These are phyloP conservation scores for Drosophila leontia DNA, from an alignment of 1,140 invertebrate species.

Conservation along the genomic window DNA sequence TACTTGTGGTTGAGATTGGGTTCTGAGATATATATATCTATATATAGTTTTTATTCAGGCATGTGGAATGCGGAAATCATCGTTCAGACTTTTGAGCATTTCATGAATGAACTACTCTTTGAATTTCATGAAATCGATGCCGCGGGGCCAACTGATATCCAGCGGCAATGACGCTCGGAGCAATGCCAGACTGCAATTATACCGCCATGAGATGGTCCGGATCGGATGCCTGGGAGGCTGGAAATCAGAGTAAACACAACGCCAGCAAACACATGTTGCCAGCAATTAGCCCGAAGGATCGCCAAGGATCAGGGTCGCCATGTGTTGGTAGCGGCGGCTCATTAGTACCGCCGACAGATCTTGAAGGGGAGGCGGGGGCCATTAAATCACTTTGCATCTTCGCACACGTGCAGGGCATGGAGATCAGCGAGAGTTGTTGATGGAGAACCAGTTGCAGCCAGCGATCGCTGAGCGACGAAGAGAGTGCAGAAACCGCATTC, in stretches of 20 bases:
- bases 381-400: conserved; percentile 52
- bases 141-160: conserved; percentile 49
- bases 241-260: conserved; percentile 65
- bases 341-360: conserved; percentile 60
- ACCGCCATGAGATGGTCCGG: conserved; percentile 17
- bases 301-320: conserved; percentile 47
- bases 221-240: conserved; percentile 29
- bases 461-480: background rate
- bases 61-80: conserved; percentile 69
- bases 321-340: conserved; percentile 57
- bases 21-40: conserved; percentile 8
- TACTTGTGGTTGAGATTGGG: conserved; percentile 36
- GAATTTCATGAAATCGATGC: conserved; percentile 66
- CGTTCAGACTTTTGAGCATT: conserved; percentile 27
- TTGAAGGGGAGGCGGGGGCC: conserved; percentile 31
- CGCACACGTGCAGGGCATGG: conserved; percentile 63
- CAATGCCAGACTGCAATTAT: conserved; percentile 62
- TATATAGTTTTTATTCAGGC: conserved; percentile 1
- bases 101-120: conserved; percentile 69
- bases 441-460: conserved; percentile 61
- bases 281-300: conserved; percentile 54
- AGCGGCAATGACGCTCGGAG: conserved; percentile 46
- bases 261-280: conserved; percentile 53
- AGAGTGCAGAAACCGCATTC: conserved; percentile 29
- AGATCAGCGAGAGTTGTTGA: conserved; percentile 41